Percentiles rank a stretch among this genome's conserved stretches.
phyloP scores from a whole-genome alignment of 2,797 vertebrate species.

The Bovichtus diacanthus region DNA sequence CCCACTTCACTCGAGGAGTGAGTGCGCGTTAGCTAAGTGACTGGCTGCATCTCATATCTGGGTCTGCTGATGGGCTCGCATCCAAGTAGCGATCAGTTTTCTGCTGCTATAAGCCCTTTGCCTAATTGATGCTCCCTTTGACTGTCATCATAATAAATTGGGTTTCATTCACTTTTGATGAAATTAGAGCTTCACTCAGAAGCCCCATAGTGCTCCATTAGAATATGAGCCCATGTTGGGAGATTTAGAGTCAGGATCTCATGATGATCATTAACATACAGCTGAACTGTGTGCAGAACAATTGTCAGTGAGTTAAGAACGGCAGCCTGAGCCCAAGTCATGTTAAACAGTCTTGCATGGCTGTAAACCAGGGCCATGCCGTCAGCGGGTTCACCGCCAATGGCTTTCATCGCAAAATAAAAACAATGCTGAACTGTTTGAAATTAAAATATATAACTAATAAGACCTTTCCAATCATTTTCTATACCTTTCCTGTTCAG shows the following conservation, averaged over 20 bases:
- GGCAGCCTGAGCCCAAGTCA: background rate
- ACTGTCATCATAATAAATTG: conserved; percentile 70
- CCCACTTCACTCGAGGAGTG: conserved; percentile 41
- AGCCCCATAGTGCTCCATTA: conserved; percentile 49
- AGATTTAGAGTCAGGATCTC: conserved; percentile 54
- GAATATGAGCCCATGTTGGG: conserved; percentile 41
- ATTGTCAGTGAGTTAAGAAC: conserved; percentile 14
- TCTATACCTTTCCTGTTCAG: background rate
- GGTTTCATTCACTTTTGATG: conserved; percentile 68
- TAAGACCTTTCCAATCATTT: background rate
- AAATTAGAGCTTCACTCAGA: conserved; percentile 57
- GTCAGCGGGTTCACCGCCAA: background rate
- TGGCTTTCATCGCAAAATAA: background rate
- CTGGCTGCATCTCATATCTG: conserved; percentile 29
- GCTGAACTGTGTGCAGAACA: conserved; percentile 12
- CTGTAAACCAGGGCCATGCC: background rate
- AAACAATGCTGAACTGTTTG: background rate
- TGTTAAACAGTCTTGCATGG: background rate
- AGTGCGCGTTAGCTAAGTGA: conserved; percentile 20
- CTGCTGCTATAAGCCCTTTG: conserved; percentile 20
- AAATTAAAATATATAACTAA: background rate
- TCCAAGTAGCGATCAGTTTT: conserved; percentile 65
- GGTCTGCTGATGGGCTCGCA: conserved; percentile 42
- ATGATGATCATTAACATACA: conserved; percentile 49
- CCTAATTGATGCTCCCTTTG: conserved; percentile 61